Evolutionary conservation across 1,140 invertebrate species (phyloP), one percentile per base, ranked within the genome.

Genomic region (Papilio dardanus): DNA sequence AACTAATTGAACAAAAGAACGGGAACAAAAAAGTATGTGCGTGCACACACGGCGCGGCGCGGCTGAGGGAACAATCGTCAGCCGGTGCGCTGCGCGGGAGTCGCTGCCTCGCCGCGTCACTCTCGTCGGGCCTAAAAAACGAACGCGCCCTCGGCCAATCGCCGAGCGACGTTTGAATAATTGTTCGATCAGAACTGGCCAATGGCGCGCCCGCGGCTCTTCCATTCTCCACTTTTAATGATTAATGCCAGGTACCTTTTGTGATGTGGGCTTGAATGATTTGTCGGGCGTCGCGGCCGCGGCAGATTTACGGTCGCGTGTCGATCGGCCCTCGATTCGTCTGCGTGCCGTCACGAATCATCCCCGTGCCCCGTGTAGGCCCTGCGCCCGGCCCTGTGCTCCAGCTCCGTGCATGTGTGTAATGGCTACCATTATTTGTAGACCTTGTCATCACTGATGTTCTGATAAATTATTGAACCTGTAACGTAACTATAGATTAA

Each of bases 281-380:
- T 90, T 90, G 90, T 88, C 84, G 81, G 80, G 80, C 74, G 67
- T 77, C 79, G 78, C 81, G 83, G 76, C 66, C 76, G 76, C 77
- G 80, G 71, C 80, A 78, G 84, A 91, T 90, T 90, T 90, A 88
- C 86, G 87, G 81, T 90, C 85, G 87, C 86, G 85, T 89, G 87
- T 81, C 79, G 81, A 81, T 79, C 74, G 77, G 73, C 67, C 54
- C 75, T 74, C 73, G 74, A 37, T 71, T 76, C 74, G 54, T 62
- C 54, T 73, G 74, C 75, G 75, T 77, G 76, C 62, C 74, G 71
- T 75, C 78, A 78, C 75, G 75, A 66, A 73, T 73, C 46, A 73
- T 73, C 71, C 71, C 40, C 68, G 24, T 46, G n/a, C 42, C 42
- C 16, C 42, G 16, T 46, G 14, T n/a, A n/a, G n/a, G 35, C 35